Conservation (phyloP, 2,113 vertebrate genomes). For the Hydrolagus affinis region DNA sequence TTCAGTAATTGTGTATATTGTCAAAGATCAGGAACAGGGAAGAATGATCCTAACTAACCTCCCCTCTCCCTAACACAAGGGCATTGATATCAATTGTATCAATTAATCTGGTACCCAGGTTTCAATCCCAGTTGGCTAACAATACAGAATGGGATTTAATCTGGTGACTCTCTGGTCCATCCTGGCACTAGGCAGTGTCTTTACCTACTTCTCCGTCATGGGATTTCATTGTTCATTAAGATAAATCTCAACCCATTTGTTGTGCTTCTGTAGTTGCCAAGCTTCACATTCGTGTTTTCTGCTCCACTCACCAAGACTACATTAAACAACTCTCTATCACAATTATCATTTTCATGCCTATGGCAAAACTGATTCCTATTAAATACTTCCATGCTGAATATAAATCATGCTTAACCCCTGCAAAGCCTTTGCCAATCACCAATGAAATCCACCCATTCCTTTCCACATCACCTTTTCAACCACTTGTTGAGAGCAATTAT, state of each 20-base stretch:
- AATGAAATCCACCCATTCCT: conserved; percentile 17
- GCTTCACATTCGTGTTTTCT: not conserved
- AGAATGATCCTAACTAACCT: too few relatives aligned
- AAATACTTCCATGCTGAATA: not conserved
- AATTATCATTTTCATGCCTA: not conserved
- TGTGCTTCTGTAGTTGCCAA: not conserved
- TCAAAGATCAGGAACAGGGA: too few relatives aligned
- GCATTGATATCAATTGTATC: too few relatives aligned
- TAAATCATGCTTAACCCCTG: not conserved
- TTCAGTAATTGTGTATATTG: too few relatives aligned
- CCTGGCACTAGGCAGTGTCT: too few relatives aligned
- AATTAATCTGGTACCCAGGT: too few relatives aligned
- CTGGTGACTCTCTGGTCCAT: too few relatives aligned
- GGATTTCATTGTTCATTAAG: too few relatives aligned
- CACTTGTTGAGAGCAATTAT: conserved; percentile 23
- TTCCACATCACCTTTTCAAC: conserved; percentile 15
- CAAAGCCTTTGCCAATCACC: conserved; percentile 11
- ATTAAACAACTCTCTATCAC: not conserved
- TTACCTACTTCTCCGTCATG: too few relatives aligned
- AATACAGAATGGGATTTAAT: too few relatives aligned
- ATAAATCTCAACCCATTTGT: not conserved
- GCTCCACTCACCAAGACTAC: not conserved
- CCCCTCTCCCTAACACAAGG: too few relatives aligned
- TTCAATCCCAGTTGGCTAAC: too few relatives aligned
- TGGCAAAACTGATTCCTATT: not conserved